Base-by-base conservation (phyloP, 1,140 invertebrate species). In the Scaptodrosophila lebanonensis region DNA sequence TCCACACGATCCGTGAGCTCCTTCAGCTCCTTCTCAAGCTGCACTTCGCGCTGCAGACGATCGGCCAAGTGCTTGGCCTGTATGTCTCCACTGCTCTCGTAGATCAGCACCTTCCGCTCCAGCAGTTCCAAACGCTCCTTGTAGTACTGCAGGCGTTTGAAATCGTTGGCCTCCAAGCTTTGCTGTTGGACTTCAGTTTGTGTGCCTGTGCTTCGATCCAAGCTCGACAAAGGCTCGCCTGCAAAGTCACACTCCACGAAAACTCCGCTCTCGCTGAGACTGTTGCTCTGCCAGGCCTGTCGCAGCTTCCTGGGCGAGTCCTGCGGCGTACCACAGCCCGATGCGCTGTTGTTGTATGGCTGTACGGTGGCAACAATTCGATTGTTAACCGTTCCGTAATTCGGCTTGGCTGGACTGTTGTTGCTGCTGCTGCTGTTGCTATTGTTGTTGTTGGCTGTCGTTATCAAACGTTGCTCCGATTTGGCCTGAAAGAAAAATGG, bases 201-300 rank as follows among this genome's bases (percentile, higher is more conserved):
- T 90, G 36, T 86, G 32, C 18, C 12, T 49, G 82, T 86, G 42
- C 87, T 88, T 52, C 87, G 3, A 9, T 87, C 67, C 89, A 88
- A n/a, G n/a, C n/a, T 15, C 17, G 18, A 3, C 22, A 25, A 25
- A 25, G 3, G 22, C 22, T 63, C 59, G 18, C 51, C 54, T 9
- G 60, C 22, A 32, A 83, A 56, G 38, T 85, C 83, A 33, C 77
- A 85, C 36, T 85, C 83, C 2, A 92, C 91, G 66, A 92, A 92
- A 50, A 92, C 91, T 17, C 91, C 91, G 64, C 91, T 91, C 64
- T 92, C 91, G 76, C 91, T 91, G 13, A 92, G 76, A 47, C 87
- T 86, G 33, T 70, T 83, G 15, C 53, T 84, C 22, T 82, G 73
- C 84, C 84, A 86, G 30, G 66, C 49, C 16, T 63, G 49, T 12